Evolutionary conservation across 2,888 invertebrate species (phyloP).

Genomic region (Cepaea hortensis): DNA sequence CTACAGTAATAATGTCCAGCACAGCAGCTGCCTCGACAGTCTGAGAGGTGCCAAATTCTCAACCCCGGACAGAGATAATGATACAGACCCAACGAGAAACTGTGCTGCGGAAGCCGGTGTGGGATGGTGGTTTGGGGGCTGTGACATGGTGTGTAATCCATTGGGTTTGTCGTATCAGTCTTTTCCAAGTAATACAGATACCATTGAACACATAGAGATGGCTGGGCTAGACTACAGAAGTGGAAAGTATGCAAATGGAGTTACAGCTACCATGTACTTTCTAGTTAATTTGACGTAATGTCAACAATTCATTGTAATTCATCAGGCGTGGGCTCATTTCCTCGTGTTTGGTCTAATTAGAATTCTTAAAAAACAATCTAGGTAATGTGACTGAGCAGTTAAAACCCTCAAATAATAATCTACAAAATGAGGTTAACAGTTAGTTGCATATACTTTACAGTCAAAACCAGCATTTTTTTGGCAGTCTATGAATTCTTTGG

Average conservation of each 20-base stretch:
- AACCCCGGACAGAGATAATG: conserved; percentile 43
- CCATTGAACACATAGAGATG: not conserved
- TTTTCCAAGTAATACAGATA: not conserved
- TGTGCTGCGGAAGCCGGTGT: conserved; percentile 15
- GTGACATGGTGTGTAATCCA: conserved; percentile 4
- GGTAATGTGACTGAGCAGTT: too few relatives aligned
- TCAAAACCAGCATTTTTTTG: too few relatives aligned
- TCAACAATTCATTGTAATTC: too few relatives aligned
- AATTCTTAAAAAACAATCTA: too few relatives aligned
- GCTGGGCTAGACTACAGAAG: not conserved
- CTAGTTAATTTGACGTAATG: not conserved
- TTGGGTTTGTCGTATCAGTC: not conserved
- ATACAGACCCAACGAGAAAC: not conserved
- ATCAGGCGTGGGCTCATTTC: too few relatives aligned
- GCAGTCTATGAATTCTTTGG: too few relatives aligned
- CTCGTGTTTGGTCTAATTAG: too few relatives aligned
- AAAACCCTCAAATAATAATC: too few relatives aligned
- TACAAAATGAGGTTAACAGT: too few relatives aligned
- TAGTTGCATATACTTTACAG: too few relatives aligned
- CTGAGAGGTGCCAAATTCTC: conserved; percentile 38
- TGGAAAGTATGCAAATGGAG: not conserved
- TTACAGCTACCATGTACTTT: conserved; percentile 4
- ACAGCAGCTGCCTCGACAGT: conserved; percentile 32
- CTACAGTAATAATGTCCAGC: not conserved
- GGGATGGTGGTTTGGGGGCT: conserved; percentile 44